These are phyloP conservation scores for Acanthopagrus latus DNA, from an alignment of 2,797 vertebrate genomes.

Conservation along the genomic window DNA sequence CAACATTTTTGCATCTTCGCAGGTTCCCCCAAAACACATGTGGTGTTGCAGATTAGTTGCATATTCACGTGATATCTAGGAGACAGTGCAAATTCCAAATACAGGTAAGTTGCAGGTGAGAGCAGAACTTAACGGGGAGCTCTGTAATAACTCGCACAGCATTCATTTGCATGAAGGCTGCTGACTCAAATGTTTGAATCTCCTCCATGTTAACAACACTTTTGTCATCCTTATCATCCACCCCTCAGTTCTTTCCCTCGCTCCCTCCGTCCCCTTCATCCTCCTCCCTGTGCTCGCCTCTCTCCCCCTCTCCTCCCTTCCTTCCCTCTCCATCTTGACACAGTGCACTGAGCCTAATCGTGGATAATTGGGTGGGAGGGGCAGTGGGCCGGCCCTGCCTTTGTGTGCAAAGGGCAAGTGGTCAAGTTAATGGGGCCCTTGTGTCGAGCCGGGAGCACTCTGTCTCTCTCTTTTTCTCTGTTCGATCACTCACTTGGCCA, in stretches of 20 bases:
- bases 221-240: constrained; percentile 26
- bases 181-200: constrained; percentile 30
- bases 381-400: constrained; percentile 95
- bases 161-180: constrained; percentile 20
- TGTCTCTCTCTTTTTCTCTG: constrained; percentile 78
- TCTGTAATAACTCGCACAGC: neutral
- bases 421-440: constrained; percentile 99
- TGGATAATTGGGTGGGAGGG: constrained; percentile 99
- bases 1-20: too few relatives aligned
- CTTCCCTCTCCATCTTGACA: constrained; percentile 98
- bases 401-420: constrained; percentile 99
- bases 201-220: constrained; percentile 6
- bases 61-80: too few relatives aligned
- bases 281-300: constrained; percentile 58
- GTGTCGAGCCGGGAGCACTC: constrained; percentile 91
- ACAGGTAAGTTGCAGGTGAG: neutral
- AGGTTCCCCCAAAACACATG: too few relatives aligned
- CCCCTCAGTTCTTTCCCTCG: constrained; percentile 29
- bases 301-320: constrained; percentile 82
- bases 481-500: constrained; percentile 79
- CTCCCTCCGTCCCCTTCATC: constrained; percentile 49
- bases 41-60: too few relatives aligned
- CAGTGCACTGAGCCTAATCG: constrained; percentile 99
- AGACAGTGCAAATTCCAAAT: neutral
- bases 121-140: neutral